Conservation (phyloP, 2,797 vertebrate genomes). For the Acestrorhynchus altus region DNA sequence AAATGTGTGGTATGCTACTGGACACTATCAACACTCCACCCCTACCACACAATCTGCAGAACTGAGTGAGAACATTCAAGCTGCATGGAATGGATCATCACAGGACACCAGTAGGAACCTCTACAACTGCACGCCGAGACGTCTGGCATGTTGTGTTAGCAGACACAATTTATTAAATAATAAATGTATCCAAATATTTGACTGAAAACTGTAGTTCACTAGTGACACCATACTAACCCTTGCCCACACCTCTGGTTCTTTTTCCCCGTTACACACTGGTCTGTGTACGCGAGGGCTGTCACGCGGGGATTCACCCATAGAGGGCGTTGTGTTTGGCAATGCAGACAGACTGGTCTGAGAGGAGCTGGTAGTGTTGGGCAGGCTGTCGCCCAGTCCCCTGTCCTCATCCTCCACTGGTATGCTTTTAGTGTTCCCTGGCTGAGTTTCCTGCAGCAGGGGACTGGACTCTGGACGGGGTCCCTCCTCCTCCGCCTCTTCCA, state of each 20-base stretch:
- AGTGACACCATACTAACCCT: constrained; percentile 33
- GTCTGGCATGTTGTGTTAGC: no score
- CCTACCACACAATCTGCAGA: no score
- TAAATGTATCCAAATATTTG: no score
- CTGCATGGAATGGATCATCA: no score
- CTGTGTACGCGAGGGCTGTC: constrained; percentile 70
- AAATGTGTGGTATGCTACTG: no score
- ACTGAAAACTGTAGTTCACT: not conserved
- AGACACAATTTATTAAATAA: no score
- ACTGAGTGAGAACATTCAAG: no score
- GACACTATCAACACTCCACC: no score
- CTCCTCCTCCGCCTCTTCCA: constrained; percentile 76
- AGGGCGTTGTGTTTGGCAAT: constrained; percentile 66
- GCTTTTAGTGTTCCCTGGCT: constrained; percentile 70
- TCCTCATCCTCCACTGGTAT: constrained; percentile 80
- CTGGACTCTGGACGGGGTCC: constrained; percentile 72
- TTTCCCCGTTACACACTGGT: constrained; percentile 5
- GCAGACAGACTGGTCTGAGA: constrained; percentile 82
- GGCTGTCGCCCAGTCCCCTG: constrained; percentile 80
- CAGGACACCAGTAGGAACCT: no score
- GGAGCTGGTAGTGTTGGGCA: constrained; percentile 84
- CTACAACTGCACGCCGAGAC: no score
- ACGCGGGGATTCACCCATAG: constrained; percentile 69
- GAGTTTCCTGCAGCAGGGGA: constrained; percentile 80
- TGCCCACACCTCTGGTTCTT: constrained; percentile 46